Evolutionary conservation across 2,113 vertebrate species (phyloP), one percentile per base, ranked within the genome.

Genomic region (Vombatus ursinus): DNA sequence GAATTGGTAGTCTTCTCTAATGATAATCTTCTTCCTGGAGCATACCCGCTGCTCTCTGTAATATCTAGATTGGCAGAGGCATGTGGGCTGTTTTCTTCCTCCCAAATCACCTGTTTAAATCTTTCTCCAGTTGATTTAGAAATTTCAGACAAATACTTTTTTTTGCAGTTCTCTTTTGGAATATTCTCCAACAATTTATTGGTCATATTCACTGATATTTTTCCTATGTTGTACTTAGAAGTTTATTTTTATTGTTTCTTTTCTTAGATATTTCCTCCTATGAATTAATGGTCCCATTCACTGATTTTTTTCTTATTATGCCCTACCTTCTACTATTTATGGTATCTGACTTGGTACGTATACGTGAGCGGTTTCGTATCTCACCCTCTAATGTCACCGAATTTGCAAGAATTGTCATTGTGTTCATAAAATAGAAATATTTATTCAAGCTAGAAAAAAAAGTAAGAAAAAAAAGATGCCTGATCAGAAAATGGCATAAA

Each of bases 401-500:
- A 77, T 77, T 77, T 77, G 61, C 37, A 94, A 90, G 50, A 68
- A 96, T 54, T 92, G 3, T n/a, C 24, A 91, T 16, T 68, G 11
- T 14, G 10, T 89, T 68, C 49, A 25, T 50, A 95, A 92, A 50
- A 48, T 25, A 47, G 52, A 93, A 68, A 50, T 91, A 26, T 91
- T 91, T 92, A 24, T 93, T 94, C 54, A 93, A 94, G 50, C 3
- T 7, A 4, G 0, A 4, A 12, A 14, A 14, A 68, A 54, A 19
- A 4, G 91, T 37, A 37, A 12, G 24, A 61, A 9, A 54, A 95
- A 68, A 95, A 6, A 84, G 90, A 94, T 52, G 31, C 90, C 3
- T 94, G 48, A 92, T 24, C 47, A 96, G n/a, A 93, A 95, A 94
- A 57, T n/a, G 48, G 31, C 2, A 37, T 44, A 53, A 28, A 47